Evolutionary conservation across 2,797 vertebrate genomes (phyloP), one percentile per base, ranked within the genome.

Genomic region (Epinephelus coioides): DNA sequence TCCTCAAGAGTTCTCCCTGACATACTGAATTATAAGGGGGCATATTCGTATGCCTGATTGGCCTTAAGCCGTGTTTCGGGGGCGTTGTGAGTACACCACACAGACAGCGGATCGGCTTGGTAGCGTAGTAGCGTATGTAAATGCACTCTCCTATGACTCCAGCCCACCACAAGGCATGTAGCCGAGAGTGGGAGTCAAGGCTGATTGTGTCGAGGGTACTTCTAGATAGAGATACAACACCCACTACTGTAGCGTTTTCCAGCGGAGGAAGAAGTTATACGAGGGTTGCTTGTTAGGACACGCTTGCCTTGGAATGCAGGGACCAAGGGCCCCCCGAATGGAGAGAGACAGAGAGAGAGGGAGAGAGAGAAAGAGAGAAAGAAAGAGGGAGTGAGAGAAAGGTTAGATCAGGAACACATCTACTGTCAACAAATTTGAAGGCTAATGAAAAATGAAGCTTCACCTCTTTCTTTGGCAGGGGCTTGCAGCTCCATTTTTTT

Each of bases 391-490:
- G 87, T 23, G 81, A 86, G 82, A 88, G 86, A 91, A 89, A 95
- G 94, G 95, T 96, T 95, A 95, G 94, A 95, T 92, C 92, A 92
- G 93, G 92, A 97, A 92, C 86, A 92, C 89, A 92, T 89, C 82
- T 71, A 85, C 95, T 94, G 95, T 94, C 94, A 88, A 92, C 79
- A 90, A 46, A 30, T 92, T 94, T 97, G 96, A 97, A 97, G 86
- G 89, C 89, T 97, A 97, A 98, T 97, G 90, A 81, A 94, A 92
- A 94, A 89, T 96, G 96, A 98, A 96, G 94, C 94, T 96, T 96
- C 96, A 98, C 97, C 98, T 98, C 96, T 96, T 94, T 95, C 92
- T 95, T 95, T 93, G 93, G 95, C 95, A 93, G 86, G 89, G 94
- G 95, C 94, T 95, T 84, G 96, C 96, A 96, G 96, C 95, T 95